Evolutionary conservation across 2,888 invertebrate genomes (phyloP), one percentile per base, ranked within the genome.

Genomic region (Tyria jacobaeae): DNA sequence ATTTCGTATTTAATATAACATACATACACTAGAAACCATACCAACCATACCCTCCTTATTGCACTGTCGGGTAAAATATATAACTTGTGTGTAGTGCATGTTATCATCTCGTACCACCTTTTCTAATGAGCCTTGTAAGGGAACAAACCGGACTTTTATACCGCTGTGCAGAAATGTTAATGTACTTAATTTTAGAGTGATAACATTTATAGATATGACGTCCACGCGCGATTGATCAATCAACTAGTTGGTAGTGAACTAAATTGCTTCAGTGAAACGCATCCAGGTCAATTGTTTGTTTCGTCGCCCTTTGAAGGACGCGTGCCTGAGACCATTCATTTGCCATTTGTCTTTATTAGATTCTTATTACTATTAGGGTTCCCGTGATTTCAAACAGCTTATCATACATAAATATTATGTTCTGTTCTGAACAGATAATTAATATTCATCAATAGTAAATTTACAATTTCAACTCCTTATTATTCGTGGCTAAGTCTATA

Each of bases 281-380:
- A 89, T 88, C 86, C 75, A 76, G 86, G 82, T 70, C 89, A 90
- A 88, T 89, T 89, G 76, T 64, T 37, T 69, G 63, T 71, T 67
- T 71, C 61, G 62, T 51, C 76, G 91, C 89, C 89, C 91, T 90
- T 89, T 75, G 83, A 91, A 91, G 92, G 92, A 90, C 92, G 83
- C 64, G 58, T 60, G 62, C 64, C 60, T 70, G 48, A 25, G 60
- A 59, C 61, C 63, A 78, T 75, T 77, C 61, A 71, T 25, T 53
- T 54, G 56, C 56, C 68, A 70, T 76, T 70, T 68, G 60, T 63
- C 64, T 74, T 64, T 66, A 75, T 75, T 44, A 70, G 66, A 48
- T 65, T 87, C 92, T 85, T 83, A 95, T 95, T 94, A 95, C 94
- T 69, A 34, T 24, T 27, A 57, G 12, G 5, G 24, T 21, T 34